Conservation (phyloP, 2,888 invertebrate species). For the Cyrtodaria siliqua region DNA sequence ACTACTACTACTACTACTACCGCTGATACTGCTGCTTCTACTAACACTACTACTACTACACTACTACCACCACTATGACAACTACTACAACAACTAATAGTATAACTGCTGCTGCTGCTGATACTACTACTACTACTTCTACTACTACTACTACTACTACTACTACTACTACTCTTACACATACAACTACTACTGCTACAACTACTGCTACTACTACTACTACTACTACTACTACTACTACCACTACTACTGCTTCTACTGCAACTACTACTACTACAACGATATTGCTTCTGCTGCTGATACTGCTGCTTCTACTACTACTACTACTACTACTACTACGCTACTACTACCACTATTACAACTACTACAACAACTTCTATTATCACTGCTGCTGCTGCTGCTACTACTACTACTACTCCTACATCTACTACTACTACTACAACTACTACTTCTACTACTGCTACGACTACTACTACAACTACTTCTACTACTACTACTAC, state of each 20-base stretch:
- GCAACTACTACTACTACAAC: slow-evolving; percentile 6
- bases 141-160: background rate
- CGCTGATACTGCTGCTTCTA: slow-evolving; percentile 12
- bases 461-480: slow-evolving; percentile 1
- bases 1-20: slow-evolving; percentile 7
- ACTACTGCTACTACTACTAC: slow-evolving; percentile 7
- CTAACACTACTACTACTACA: slow-evolving; percentile 17
- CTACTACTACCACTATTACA: slow-evolving; percentile 6
- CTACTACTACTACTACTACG: slow-evolving; percentile 5
- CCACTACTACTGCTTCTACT: slow-evolving; percentile 2
- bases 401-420: slow-evolving; percentile 8
- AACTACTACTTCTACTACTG: slow-evolving; percentile 5
- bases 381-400: slow-evolving; percentile 1
- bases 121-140: background rate
- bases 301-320: slow-evolving; percentile 5
- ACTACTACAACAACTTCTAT: background rate
- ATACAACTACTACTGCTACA: slow-evolving; percentile 12
- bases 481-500: slow-evolving; percentile 3
- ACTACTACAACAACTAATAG: slow-evolving; percentile 2
- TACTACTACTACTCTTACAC: background rate
- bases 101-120: slow-evolving; percentile 6
- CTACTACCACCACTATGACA: slow-evolving; percentile 9
- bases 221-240: slow-evolving; percentile 10
- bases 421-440: slow-evolving; percentile 2
- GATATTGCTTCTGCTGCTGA: background rate